Evolutionary conservation across 2,888 invertebrate genomes (phyloP), one percentile per base, ranked within the genome.

Genomic region (Pterobdella sp.): DNA sequence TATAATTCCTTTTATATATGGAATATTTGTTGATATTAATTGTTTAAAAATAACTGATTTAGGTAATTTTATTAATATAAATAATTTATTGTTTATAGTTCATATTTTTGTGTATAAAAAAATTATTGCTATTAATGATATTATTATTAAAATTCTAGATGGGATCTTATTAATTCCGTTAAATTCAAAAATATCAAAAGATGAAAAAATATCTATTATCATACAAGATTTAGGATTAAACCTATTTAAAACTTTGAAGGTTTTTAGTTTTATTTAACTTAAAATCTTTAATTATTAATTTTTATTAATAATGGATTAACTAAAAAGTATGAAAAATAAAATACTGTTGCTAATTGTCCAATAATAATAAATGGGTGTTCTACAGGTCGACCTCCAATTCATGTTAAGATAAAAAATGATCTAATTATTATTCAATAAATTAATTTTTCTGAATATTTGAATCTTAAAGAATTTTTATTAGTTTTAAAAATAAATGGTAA

Each of bases 321-420:
- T 7, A 77, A 35, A 34, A 71, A 76, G 67, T 67, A 74, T 7
- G 73, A n/a, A 42, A 75, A 77, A 32, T 78, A 79, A 10, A 78
- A 32, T 10, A 67, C 3, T 26, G 79, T 79, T 49, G 76, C 74
- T 49, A 77, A 0, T 60, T 74, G 76, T 0, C 79, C 79, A 4
- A 78, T 60, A 3, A 22, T 10, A 34, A 75, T 75, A 83, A 86
- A 90, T 31, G 89, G 90, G 1, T 84, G 81, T 87, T 90, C 89
- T 1, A 90, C 88, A 1, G 88, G 88, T 71, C 87, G 87, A 0
- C 88, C 88, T 77, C 90, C 90, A 84, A 89, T 88, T 88, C 89
- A 90, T 10, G 89, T 90, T 86, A 90, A 81, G 81, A 90, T 78
- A 77, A 89, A 83, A 80, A 88, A 84, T 78, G 84, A 87, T 26